phyloP scores from a whole-genome alignment of 2,113 vertebrate species.

The Pao palembangensis region DNA sequence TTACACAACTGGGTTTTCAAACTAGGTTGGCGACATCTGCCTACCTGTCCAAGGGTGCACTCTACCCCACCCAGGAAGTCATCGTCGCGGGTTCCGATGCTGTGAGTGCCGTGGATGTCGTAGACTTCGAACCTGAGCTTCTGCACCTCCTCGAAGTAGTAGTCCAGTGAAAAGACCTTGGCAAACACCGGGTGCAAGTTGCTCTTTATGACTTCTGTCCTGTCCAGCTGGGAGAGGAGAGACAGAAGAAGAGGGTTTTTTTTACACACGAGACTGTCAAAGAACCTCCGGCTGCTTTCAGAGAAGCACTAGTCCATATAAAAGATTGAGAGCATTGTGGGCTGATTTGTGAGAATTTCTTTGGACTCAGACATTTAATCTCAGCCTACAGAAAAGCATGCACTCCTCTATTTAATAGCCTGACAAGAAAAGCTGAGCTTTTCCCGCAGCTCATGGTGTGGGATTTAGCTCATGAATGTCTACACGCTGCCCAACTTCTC shows the following conservation, averaged over 20 bases:
- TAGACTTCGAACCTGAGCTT: slow-evolving; percentile 93
- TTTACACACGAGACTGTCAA: neutral
- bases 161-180: slow-evolving; percentile 89
- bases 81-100: slow-evolving; percentile 82
- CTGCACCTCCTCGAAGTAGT: slow-evolving; percentile 95
- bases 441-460: slow-evolving; percentile 37
- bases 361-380: slow-evolving; percentile 50
- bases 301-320: neutral
- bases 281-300: neutral
- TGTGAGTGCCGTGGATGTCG: slow-evolving; percentile 85
- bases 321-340: slow-evolving; percentile 19
- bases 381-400: slow-evolving; percentile 16
- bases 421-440: slow-evolving; percentile 48
- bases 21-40: slow-evolving; percentile 34
- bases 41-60: slow-evolving; percentile 93
- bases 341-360: slow-evolving; percentile 32
- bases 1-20: no score
- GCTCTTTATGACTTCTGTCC: slow-evolving; percentile 93
- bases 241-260: slow-evolving; percentile 7
- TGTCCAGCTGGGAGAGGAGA: slow-evolving; percentile 79
- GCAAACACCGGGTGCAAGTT: slow-evolving; percentile 91
- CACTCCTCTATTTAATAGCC: slow-evolving; percentile 40
- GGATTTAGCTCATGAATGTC: slow-evolving; percentile 35
- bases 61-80: slow-evolving; percentile 93
- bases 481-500: slow-evolving; percentile 14